Evolutionary conservation across 2,113 vertebrate species (phyloP), one percentile per base, ranked within the genome.

Genomic region (Procavia capensis): DNA sequence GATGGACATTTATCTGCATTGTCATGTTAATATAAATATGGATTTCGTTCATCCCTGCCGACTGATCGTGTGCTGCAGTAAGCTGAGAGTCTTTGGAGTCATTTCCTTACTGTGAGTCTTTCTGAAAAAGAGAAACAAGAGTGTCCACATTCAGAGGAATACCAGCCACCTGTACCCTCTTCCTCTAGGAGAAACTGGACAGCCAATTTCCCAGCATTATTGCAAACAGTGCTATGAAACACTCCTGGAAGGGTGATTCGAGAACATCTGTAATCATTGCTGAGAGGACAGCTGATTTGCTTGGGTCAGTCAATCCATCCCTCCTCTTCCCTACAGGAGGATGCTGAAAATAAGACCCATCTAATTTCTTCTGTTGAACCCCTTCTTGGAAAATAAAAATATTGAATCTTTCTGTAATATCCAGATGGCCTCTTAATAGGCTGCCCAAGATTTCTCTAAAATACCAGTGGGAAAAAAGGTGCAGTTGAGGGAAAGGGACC

Each of bases 361-460:
- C 31, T 85, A 57, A 63, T 76, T 64, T 81, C 34, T 43, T 59
- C 41, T 64, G 29, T 43, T 81, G 64, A 50, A 39, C 7, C 3
- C 4, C 22, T 85, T 85, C 25, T 88, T 74, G 81, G 41, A 64
- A 68, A 29, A 57, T 27, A 72, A 92, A 86, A 45, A 39, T 50
- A 66, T 14, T 29, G 25, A 19, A 93, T 20, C 45, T 93, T 88
- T 66, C 20, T 64, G 66, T 57, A 66, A 34, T 57, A 88, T 54
- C 41, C 31, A 95, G 91, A 91, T 66, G 74, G 20, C 25, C 91
- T 91, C 90, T 78, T 57, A 95, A 96, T 57, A 70, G 74, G 11
- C n/a, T 85, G 19, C 74, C 74, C 22, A 64, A 31, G 5, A 43
- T 89, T 95, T 95, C 54, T 76, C 31, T 93, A 79, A 43, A 95